Evolutionary conservation across 2,888 invertebrate species (phyloP), one percentile per base, ranked within the genome.

Genomic region (Dione vanillae): DNA sequence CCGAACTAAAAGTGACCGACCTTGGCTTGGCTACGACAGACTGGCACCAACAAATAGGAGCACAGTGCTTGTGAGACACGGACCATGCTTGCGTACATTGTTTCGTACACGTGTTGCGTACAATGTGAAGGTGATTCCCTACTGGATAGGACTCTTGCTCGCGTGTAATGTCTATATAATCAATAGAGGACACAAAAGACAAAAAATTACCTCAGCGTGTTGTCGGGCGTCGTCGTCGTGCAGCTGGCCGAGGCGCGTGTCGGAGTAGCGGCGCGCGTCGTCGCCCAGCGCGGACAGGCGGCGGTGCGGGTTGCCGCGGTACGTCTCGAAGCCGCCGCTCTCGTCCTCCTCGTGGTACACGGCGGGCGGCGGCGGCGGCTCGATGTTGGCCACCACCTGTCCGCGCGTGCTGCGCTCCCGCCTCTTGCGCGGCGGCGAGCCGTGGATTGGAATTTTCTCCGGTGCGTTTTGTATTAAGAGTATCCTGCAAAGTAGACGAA

Each of bases 401-500:
- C 85, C 79, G 88, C 95, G 86, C 90, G 94, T 78, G 74, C 86
- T 85, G n/a, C 83, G 95, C 94, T 77, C 95, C 91, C 83, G 95
- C 88, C 75, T 83, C 83, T 78, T 82, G 77, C 79, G 75, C 20
- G 96, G 95, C n/a, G 96, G 95, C 6, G 95, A 94, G 52, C 95
- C 94, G 69, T 95, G 91, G 67, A 95, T 95, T 67, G 94, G 94
- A 7, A 95, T 82, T 90, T 97, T 97, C 86, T 97, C 97, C 6
- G 97, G 97, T 61, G 97, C 97, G 90, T 98, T 98, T 92, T 98
- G 98, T 79, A 99, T 98, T 78, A 97, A 95, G 77, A 99, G 96
- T 83, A 98, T 98, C 85, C 98, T 97, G 87, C 19, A 19, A 11
- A 49, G 19, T 11, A 6, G 10, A 11, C 19, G 19, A 19, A n/a